Conservation (phyloP, 2,797 vertebrate species). For the Heteromormyrus szaboi region DNA sequence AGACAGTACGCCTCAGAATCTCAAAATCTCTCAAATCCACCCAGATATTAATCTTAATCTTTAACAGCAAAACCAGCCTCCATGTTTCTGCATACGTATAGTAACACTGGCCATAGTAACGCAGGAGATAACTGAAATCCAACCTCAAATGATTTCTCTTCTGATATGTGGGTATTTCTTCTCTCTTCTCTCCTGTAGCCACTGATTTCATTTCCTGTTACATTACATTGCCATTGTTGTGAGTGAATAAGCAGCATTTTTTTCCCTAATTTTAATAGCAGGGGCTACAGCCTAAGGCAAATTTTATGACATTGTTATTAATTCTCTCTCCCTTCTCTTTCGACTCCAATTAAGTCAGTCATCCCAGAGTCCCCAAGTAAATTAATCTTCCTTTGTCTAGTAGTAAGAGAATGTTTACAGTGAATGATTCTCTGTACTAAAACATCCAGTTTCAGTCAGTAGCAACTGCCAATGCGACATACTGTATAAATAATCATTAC, state of each 20-base stretch:
- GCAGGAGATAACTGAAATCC: neutral
- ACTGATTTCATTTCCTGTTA: neutral
- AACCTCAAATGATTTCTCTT: neutral
- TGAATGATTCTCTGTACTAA: neutral
- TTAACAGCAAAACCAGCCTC: neutral
- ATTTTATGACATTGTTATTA: neutral
- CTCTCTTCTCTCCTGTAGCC: neutral
- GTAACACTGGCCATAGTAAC: neutral
- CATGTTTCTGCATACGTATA: neutral
- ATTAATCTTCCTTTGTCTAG: neutral
- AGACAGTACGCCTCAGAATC: neutral
- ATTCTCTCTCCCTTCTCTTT: neutral
- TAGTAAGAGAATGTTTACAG: neutral
- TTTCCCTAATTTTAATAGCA: neutral
- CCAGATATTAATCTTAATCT: neutral
- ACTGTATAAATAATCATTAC: neutral
- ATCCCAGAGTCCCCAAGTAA: neutral
- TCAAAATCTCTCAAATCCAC: neutral
- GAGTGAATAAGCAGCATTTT: neutral
- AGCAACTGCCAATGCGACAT: neutral
- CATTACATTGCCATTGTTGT: neutral
- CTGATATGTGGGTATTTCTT: neutral
- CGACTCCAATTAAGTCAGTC: neutral
- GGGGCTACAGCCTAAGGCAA: neutral
- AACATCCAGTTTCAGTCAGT: neutral